These are phyloP conservation scores for Thymallus thymallus DNA, from an alignment of 2,113 vertebrate species.

Conservation along the genomic window DNA sequence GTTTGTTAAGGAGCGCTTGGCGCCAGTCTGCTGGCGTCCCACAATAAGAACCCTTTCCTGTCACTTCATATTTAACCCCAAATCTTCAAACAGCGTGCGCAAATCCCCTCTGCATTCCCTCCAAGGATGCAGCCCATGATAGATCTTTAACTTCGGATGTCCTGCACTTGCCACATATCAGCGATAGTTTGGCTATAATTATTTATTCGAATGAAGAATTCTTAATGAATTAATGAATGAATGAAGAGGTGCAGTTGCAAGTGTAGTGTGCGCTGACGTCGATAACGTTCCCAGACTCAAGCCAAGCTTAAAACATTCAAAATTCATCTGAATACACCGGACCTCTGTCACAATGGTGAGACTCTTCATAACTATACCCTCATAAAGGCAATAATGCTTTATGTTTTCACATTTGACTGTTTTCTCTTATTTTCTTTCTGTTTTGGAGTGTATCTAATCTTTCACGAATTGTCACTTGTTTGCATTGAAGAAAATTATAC, in stretches of 20 bases:
- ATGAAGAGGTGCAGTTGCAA: background rate
- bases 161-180: background rate
- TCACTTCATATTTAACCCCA: conserved; percentile 85
- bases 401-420: background rate
- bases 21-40: conserved; percentile 82
- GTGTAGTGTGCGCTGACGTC: background rate
- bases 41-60: conserved; percentile 86
- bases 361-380: background rate
- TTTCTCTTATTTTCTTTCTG: background rate
- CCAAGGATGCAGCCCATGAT: conserved; percentile 27
- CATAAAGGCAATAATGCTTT: background rate
- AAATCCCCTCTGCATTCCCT: conserved; percentile 50
- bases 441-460: background rate
- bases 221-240: background rate
- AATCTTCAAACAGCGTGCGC: conserved; percentile 69
- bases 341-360: conserved; percentile 1
- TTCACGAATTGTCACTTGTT: background rate
- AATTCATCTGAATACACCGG: conserved; percentile 1
- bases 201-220: background rate
- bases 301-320: background rate
- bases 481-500: background rate
- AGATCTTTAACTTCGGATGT: background rate
- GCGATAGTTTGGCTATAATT: background rate
- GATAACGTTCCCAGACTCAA: background rate
- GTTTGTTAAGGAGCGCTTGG: conserved; percentile 76